Percentiles rank a stretch among this genome's conserved stretches.
Conservation (phyloP, 2,888 invertebrate genomes). For the Drosophila fulvimacula region DNA sequence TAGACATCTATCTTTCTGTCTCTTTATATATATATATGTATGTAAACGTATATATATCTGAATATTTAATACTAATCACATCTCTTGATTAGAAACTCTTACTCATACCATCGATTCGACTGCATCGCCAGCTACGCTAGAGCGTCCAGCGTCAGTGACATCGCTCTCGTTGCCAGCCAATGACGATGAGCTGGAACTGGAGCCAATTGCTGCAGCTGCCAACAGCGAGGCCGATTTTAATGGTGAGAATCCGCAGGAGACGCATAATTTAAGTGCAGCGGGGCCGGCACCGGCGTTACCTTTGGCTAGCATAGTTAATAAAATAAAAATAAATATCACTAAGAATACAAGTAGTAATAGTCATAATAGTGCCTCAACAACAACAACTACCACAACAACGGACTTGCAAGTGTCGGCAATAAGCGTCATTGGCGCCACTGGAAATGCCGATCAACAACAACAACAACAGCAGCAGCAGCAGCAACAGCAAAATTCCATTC, state of each 20-base stretch:
- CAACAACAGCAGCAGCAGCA: conserved; percentile 34
- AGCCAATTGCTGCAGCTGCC: conserved; percentile 18
- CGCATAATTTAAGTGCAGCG: conserved; percentile 84
- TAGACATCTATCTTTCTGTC: conserved; percentile 5
- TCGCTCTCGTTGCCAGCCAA: conserved; percentile 62
- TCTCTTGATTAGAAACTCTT: conserved; percentile 73
- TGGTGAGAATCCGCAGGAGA: conserved; percentile 87
- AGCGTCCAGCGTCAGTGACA: conserved; percentile 85
- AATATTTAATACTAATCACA: background rate
- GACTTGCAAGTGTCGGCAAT: conserved; percentile 69
- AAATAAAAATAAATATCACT: conserved; percentile 93
- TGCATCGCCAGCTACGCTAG: conserved; percentile 72
- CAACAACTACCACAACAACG: conserved; percentile 48
- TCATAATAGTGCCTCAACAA: conserved; percentile 76
- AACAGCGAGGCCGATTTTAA: conserved; percentile 84
- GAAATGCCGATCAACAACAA: conserved; percentile 45
- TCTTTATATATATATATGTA: background rate
- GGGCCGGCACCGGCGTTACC: conserved; percentile 84
- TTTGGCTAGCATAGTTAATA: conserved; percentile 85
- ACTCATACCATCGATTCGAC: conserved; percentile 81
- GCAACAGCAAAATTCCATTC: conserved; percentile 62
- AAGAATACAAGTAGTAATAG: conserved; percentile 87
- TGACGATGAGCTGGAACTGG: conserved; percentile 55
- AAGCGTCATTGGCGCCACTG: conserved; percentile 64
- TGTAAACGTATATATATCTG: too few relatives aligned